phyloP scores from a whole-genome alignment of 2,888 invertebrate genomes.

The Plagodis pulveraria region DNA sequence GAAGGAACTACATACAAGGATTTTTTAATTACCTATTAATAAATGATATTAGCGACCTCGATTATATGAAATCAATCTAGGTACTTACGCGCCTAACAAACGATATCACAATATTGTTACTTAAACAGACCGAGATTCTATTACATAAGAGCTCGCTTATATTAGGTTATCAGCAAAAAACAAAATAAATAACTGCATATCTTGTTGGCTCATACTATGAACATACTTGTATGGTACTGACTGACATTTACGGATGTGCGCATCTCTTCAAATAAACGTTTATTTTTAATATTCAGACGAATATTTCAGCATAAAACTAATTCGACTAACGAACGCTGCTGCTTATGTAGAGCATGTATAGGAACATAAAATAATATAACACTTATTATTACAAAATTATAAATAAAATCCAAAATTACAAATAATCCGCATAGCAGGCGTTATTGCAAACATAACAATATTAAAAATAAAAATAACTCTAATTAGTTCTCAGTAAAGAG shows the following conservation, averaged over 20 bases:
- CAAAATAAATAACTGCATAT: constrained; percentile 25
- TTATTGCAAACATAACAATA: too few relatives aligned
- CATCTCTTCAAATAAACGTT: constrained; percentile 19
- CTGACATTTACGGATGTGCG: background rate
- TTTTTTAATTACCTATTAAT: constrained; percentile 16
- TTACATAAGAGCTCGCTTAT: constrained; percentile 47
- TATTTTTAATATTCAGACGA: too few relatives aligned
- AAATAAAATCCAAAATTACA: too few relatives aligned
- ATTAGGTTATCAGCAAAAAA: constrained; percentile 14
- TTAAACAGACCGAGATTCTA: constrained; percentile 58
- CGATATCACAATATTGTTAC: constrained; percentile 79
- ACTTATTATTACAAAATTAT: too few relatives aligned
- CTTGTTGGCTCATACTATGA: constrained; percentile 19
- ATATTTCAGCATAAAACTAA: too few relatives aligned
- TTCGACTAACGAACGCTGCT: too few relatives aligned
- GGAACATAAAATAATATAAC: too few relatives aligned
- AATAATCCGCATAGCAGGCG: too few relatives aligned
- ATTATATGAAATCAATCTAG: constrained; percentile 46
- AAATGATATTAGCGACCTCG: constrained; percentile 51
- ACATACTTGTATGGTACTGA: background rate
- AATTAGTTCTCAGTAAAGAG: too few relatives aligned
- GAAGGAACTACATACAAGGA: background rate
- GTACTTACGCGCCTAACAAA: constrained; percentile 61
- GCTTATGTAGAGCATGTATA: too few relatives aligned
- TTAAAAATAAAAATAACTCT: too few relatives aligned